A percentile compares a stretch with the other conserved stretches of the same genome.
Conservation (phyloP, 2,797 vertebrate genomes). For the Tolypeutes matacus region DNA sequence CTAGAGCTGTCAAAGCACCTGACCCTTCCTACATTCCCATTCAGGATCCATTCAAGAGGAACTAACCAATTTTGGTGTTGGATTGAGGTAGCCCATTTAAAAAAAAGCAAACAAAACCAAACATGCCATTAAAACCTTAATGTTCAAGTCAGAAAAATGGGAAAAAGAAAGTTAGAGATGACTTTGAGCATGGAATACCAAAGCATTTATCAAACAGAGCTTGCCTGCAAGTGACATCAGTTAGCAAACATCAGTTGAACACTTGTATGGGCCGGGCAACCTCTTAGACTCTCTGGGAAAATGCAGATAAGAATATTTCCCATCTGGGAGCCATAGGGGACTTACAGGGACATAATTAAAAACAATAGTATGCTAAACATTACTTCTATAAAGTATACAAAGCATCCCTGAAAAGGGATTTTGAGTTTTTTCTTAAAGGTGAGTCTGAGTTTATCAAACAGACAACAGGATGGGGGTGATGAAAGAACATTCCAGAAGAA, state of each 20-base stretch:
- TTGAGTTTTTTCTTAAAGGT: not conserved
- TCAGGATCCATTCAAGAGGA: not conserved
- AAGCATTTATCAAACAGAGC: not conserved
- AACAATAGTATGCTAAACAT: too few species aligned
- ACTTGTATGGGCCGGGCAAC: not conserved
- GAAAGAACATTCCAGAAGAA: not conserved
- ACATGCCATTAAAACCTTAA: not conserved
- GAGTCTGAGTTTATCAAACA: not conserved
- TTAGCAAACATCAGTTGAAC: not conserved
- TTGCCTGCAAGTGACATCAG: not conserved
- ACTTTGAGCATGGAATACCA: not conserved
- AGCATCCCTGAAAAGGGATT: not conserved
- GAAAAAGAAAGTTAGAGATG: not conserved
- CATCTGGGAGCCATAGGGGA: not conserved
- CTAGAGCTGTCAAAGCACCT: accelerated
- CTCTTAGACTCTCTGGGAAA: not conserved
- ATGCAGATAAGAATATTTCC: not conserved
- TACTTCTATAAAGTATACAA: too few species aligned
- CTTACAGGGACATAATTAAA: not conserved
- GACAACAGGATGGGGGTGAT: accelerated
- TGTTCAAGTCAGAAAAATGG: not conserved
- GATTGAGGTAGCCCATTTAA: not conserved
- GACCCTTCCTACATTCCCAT: too few species aligned
- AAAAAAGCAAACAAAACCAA: not conserved
- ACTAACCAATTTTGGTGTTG: not conserved